Percentiles rank a stretch among this genome's conserved stretches.
phyloP scores from a whole-genome alignment of 92 coral and sea anemone genomes.

The Palythoa grandis region DNA sequence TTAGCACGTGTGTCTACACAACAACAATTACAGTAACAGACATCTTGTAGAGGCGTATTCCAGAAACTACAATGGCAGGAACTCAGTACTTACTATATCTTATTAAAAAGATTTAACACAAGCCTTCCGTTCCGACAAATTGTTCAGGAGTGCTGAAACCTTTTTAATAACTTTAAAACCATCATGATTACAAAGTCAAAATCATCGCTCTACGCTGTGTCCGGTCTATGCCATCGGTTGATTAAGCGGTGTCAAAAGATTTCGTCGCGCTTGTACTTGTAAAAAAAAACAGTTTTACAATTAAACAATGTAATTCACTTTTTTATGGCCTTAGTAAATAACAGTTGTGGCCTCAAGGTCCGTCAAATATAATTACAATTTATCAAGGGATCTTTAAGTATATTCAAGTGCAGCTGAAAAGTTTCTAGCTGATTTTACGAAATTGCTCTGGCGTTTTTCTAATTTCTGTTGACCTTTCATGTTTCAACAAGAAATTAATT shows the following conservation, averaged over 20 bases:
- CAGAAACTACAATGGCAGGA: not conserved
- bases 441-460: not conserved
- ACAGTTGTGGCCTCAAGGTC: not conserved
- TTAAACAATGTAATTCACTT: not conserved
- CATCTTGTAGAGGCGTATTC: not conserved
- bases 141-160: not conserved
- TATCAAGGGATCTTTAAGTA: not conserved
- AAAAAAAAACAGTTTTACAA: not conserved
- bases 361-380: constrained; percentile 15
- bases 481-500: constrained; percentile 24
- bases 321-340: not conserved
- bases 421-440: not conserved
- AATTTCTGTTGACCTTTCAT: not conserved
- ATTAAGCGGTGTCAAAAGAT: not conserved
- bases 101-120: not conserved
- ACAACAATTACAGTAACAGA: not conserved
- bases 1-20: not conserved
- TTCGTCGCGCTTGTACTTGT: not conserved
- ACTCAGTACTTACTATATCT: not conserved
- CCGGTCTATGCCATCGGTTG: not conserved
- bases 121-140: not conserved
- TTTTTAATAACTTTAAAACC: not conserved
- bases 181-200: not conserved
- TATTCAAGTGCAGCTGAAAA: not conserved
- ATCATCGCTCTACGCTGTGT: not conserved